Evolutionary conservation across 2,797 vertebrate species (phyloP), one percentile per base, ranked within the genome.

Genomic region (Urophycis tenuis): DNA sequence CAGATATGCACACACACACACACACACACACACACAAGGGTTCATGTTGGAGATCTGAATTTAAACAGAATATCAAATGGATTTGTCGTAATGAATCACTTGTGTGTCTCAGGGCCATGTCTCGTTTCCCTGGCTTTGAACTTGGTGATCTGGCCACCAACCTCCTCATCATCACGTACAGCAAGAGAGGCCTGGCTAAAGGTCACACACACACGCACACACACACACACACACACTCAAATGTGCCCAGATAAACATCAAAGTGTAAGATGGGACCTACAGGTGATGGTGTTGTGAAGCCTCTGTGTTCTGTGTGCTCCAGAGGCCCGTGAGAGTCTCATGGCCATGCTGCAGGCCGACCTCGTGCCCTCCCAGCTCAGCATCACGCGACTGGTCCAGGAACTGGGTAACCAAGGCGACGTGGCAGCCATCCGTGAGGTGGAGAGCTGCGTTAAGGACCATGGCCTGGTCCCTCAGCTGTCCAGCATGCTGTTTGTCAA

Each of bases 401-500:
- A 90, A 0, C 79, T 95, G 2, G 93, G 91, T 49, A 71, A 71
- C 77, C 87, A 88, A 0, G 96, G 96, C 15, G 91, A 97, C 11
- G 0, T 91, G 22, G 86, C 90, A 19, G 92, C 87, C 39, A 88
- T 99, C 80, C 80, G 92, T 75, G 87, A 85, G 74, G 88, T 97
- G 83, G 85, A 94, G 86, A 81, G 8, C 79, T 94, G 78, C n/a
- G 32, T 93, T 2, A 86, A 88, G 60, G 83, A 33, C 0, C 12
- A 91, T 0, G 85, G 78, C 60, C 64, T 80, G 0, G 74, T 72
- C 1, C 0, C 92, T 81, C 88, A 84, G 77, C 15, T 96, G 31
- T 93, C 94, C 85, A 32, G 0, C 19, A 96, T 95, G 89, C 8
- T 96, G 84, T 94, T 95, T 15, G 5, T 92, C 83, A 97, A 95